Percentiles rank a stretch among this genome's conserved stretches.
phyloP scores from a whole-genome alignment of 2,797 vertebrate species.

The Sparus aurata region DNA sequence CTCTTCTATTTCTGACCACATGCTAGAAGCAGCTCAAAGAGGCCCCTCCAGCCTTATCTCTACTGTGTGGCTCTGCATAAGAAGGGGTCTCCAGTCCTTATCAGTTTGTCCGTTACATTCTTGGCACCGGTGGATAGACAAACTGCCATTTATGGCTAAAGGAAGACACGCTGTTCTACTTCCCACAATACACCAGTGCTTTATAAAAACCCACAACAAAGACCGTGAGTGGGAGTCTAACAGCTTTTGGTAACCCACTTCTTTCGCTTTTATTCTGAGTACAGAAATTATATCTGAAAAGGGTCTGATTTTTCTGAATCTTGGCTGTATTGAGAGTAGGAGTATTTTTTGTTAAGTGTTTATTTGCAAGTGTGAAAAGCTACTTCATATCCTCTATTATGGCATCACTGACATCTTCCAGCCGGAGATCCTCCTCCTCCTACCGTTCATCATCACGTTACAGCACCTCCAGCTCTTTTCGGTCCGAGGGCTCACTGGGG shows the following conservation, averaged over 20 bases:
- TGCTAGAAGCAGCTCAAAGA: constrained; percentile 58
- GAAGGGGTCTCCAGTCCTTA: constrained; percentile 70
- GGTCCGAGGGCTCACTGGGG: constrained; percentile 68
- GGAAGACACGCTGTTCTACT: constrained; percentile 40
- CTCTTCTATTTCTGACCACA: constrained; percentile 70
- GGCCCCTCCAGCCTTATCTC: constrained; percentile 67
- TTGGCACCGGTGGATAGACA: constrained; percentile 61
- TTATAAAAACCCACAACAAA: constrained; percentile 65
- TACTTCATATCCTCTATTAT: constrained; percentile 48
- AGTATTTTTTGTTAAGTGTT: constrained; percentile 5
- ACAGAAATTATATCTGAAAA: constrained; percentile 13
- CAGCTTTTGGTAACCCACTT: constrained; percentile 14
- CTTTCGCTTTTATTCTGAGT: constrained; percentile 10
- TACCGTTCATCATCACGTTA: constrained; percentile 76
- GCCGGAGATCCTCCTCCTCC: constrained; percentile 75
- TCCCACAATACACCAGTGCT: constrained; percentile 78
- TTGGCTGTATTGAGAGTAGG: background rate
- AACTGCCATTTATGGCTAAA: constrained; percentile 81
- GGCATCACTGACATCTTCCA: constrained; percentile 78
- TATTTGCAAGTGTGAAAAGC: background rate
- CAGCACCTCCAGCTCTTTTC: constrained; percentile 81
- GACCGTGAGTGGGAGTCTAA: constrained; percentile 1
- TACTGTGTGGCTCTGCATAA: constrained; percentile 33
- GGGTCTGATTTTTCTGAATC: background rate
- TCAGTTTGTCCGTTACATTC: constrained; percentile 83